Evolutionary conservation across 2,888 invertebrate genomes (phyloP).

Genomic region (Zaprionus obscuricornis): DNA sequence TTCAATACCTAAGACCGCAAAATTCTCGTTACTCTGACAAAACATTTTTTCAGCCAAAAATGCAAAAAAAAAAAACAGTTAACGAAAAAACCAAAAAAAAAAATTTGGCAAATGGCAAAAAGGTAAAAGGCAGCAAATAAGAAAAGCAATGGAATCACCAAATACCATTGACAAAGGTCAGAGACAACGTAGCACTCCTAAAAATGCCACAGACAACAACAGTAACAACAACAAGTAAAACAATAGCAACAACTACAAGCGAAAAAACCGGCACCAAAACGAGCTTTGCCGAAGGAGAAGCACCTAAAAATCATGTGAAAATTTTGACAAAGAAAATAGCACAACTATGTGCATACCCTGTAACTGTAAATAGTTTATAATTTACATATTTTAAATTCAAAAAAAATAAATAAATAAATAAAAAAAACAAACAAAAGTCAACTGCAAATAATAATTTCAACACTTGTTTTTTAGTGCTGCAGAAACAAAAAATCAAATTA

Average conservation of each 20-base stretch:
- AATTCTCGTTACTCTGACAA: conserved; percentile 35
- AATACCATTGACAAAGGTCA: conserved; percentile 75
- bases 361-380: too few species aligned
- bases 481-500: too few species aligned
- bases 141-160: conserved; percentile 28
- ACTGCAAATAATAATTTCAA: too few species aligned
- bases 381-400: too few species aligned
- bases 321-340: background rate
- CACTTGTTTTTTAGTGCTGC: too few species aligned
- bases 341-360: conserved; percentile 21
- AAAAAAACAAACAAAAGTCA: conserved; percentile 21
- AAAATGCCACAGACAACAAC: conserved; percentile 47
- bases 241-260: conserved; percentile 22
- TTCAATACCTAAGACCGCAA: conserved; percentile 22
- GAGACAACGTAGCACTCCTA: conserved; percentile 57
- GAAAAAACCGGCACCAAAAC: conserved; percentile 53
- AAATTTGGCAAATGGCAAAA: conserved; percentile 34
- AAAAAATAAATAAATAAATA: conserved; percentile 1
- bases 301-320: conserved; percentile 49
- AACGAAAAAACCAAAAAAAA: conserved; percentile 10
- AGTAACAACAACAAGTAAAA: background rate
- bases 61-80: conserved; percentile 43
- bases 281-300: conserved; percentile 49
- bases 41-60: conserved; percentile 39
- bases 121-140: too few species aligned